Conservation (phyloP, 2,113 vertebrate species). For the Piaya cayana region DNA sequence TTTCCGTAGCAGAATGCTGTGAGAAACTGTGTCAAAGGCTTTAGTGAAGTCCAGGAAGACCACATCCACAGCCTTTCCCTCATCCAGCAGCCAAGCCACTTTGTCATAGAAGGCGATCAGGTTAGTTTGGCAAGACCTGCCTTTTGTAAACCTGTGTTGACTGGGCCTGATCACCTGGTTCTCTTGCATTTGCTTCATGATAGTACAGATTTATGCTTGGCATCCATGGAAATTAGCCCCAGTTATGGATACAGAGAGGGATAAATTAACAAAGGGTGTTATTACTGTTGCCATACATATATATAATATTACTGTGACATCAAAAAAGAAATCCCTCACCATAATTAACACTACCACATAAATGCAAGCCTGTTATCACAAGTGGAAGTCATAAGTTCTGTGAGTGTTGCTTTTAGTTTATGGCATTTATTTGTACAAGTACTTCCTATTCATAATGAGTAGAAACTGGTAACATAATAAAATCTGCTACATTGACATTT, state of each 20-base stretch:
- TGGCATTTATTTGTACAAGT: background rate
- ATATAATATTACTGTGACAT: background rate
- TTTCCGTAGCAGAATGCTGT: too few species aligned
- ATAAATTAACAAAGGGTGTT: background rate
- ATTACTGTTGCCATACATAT: background rate
- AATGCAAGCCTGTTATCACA: background rate
- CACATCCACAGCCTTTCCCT: too few species aligned
- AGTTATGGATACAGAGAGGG: background rate
- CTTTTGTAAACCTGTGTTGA: too few species aligned
- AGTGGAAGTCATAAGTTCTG: background rate
- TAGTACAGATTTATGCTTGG: background rate
- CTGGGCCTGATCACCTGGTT: too few species aligned
- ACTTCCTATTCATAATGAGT: background rate
- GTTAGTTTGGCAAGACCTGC: too few species aligned
- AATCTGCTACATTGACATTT: background rate
- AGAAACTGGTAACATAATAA: background rate
- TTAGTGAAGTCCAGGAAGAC: too few species aligned
- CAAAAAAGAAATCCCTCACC: background rate
- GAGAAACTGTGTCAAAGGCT: too few species aligned
- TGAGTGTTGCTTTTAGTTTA: background rate
- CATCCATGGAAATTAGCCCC: background rate
- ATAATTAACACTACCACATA: background rate
- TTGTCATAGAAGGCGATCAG: too few species aligned
- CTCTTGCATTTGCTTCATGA: too few species aligned
- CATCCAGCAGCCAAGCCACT: too few species aligned